A percentile compares a stretch with the other conserved stretches of the same genome.
Evolutionary conservation across 2,888 invertebrate species (phyloP).

Genomic region (Trilocha varians): DNA sequence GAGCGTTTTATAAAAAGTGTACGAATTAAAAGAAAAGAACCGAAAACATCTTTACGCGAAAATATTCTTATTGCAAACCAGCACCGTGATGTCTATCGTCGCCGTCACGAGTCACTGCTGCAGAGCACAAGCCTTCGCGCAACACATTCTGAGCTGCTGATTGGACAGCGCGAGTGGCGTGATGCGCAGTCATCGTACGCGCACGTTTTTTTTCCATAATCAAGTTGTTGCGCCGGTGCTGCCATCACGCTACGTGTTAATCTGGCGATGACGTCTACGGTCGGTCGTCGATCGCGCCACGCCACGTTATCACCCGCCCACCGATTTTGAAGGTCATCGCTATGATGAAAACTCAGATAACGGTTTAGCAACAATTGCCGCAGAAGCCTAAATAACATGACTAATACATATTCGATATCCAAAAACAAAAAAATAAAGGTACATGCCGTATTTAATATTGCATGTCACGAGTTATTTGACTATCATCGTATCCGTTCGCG

Average conservation of each 20-base stretch:
- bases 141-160: conserved; percentile 35
- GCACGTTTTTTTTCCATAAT: conserved; percentile 11
- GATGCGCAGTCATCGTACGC: conserved; percentile 37
- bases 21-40: no score
- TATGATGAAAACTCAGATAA: not conserved
- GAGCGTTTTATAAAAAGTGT: no score
- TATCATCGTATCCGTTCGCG: no score
- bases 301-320: conserved; percentile 9
- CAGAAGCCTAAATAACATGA: not conserved
- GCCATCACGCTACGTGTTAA: conserved; percentile 34
- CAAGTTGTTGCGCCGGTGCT: conserved; percentile 35
- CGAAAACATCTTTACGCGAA: no score
- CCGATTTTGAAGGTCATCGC: conserved; percentile 2
- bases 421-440: no score
- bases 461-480: no score
- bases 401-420: not conserved
- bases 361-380: not conserved
- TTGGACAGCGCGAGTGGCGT: conserved; percentile 58
- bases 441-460: no score
- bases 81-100: conserved; percentile 5
- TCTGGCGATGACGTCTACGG: conserved; percentile 30
- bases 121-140: conserved; percentile 32
- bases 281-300: conserved; percentile 27
- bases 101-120: conserved; percentile 26
- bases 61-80: not conserved